phyloP scores from a whole-genome alignment of 2,888 invertebrate genomes.

The Mesodorylaimus sp. region DNA sequence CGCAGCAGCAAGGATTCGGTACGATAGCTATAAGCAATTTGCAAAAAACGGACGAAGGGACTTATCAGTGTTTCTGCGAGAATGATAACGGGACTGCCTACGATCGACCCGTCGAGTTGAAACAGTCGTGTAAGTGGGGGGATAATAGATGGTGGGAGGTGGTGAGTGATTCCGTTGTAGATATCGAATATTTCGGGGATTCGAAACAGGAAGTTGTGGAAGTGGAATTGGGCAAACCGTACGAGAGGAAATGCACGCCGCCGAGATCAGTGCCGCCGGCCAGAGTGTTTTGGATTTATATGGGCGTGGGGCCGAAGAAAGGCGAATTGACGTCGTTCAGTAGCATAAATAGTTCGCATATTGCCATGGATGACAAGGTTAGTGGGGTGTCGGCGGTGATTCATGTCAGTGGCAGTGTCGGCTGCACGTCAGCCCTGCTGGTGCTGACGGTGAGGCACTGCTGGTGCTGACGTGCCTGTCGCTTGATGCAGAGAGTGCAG shows the following conservation, averaged over 20 bases:
- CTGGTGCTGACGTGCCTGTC: too few relatives aligned
- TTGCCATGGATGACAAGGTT: conserved; percentile 14
- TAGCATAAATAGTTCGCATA: conserved; percentile 25
- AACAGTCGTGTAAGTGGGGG: conserved; percentile 23
- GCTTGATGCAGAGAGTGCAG: too few relatives aligned
- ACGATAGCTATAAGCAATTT: conserved; percentile 41
- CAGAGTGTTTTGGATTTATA: conserved; percentile 27
- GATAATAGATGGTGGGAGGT: conserved; percentile 3
- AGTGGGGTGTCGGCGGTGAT: too few relatives aligned
- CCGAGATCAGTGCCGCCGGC: conserved; percentile 18
- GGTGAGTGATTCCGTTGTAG: neutral
- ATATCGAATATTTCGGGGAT: conserved; percentile 20
- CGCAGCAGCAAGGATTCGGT: neutral
- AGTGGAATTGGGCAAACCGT: conserved; percentile 14
- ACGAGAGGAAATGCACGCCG: conserved; percentile 23
- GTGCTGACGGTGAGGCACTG: too few relatives aligned
- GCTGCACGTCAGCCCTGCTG: too few relatives aligned
- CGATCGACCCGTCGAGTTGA: conserved; percentile 18
- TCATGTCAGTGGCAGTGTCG: too few relatives aligned
- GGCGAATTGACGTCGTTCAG: conserved; percentile 17
- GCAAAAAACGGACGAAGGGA: conserved; percentile 72
- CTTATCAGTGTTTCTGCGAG: conserved; percentile 82
- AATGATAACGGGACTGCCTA: conserved; percentile 64
- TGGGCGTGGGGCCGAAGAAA: conserved; percentile 22
- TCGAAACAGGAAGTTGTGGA: conserved; percentile 6